A percentile compares a stretch with the other conserved stretches of the same genome.
Conservation (phyloP, 2,888 invertebrate species). For the Carterocephalus palaemon region DNA sequence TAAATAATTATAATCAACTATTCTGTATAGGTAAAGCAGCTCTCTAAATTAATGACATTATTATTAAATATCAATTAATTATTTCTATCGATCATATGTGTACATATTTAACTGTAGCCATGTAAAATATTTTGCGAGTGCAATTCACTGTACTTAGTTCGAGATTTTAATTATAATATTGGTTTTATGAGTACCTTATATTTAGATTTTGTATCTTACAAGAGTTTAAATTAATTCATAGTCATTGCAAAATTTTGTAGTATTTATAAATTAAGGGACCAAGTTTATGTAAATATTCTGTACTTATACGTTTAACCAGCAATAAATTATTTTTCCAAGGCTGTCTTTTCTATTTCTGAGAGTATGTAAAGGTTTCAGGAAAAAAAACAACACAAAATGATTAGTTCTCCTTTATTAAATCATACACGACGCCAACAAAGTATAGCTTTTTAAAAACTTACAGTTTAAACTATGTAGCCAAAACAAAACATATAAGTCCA, state of each 20-base stretch:
- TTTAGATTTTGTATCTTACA: conserved; percentile 36
- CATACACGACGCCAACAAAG: conserved; percentile 21
- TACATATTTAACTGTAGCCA: conserved; percentile 28
- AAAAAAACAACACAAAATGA: conserved; percentile 1
- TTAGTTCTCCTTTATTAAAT: conserved; percentile 25
- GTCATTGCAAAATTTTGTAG: conserved; percentile 14
- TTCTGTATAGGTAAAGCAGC: too few species aligned
- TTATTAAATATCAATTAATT: too few species aligned
- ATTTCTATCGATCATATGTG: too few species aligned
- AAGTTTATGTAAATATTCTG: conserved; percentile 52
- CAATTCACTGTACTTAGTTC: conserved; percentile 32
- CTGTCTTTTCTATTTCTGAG: conserved; percentile 6
- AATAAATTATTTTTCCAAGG: conserved; percentile 46
- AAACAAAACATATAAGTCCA: conserved; percentile 11
- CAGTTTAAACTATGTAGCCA: conserved; percentile 7
- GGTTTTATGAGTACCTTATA: conserved; percentile 11
- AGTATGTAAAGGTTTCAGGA: background rate
- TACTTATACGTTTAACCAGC: conserved; percentile 36
- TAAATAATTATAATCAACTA: too few species aligned
- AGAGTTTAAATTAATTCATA: conserved; percentile 27
- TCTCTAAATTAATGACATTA: too few species aligned
- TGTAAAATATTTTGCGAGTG: conserved; percentile 36
- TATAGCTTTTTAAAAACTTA: conserved; percentile 9
- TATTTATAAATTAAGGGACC: conserved; percentile 3
- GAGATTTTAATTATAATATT: background rate